Base-by-base conservation (phyloP, 1,140 invertebrate genomes). In the Myzus persicae region DNA sequence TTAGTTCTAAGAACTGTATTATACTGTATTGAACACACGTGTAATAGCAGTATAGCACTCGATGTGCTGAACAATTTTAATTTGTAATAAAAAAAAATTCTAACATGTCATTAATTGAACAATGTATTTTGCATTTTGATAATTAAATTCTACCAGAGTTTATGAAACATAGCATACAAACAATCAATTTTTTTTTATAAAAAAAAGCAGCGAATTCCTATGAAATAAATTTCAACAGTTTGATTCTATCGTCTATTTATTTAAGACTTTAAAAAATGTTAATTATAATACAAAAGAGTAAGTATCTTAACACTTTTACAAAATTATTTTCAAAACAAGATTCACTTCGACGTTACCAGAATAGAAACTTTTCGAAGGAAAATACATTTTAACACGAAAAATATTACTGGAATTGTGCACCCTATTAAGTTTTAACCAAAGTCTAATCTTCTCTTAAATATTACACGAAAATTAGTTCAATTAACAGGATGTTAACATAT, bases 371-470 rank as follows among this genome's bases (percentile, higher is more conserved):
- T 76, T n/a, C 18, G 11, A 76, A 76, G 59, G 14, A 36, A 76
- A 76, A 36, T 18, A 76, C 59, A n/a, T 76, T 76, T 51, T 67
- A 67, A 67, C 31, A 67, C 59, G 59, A 67, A 14, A 67, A 67
- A n/a, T 67, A n/a, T 67, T 76, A n/a, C 31, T 76, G n/a, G 18
- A 76, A 76, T 18, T 76, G 11, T n/a, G 14, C 14, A 18, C 59
- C 14, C 59, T 76, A n/a, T 76, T 76, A 76, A 76, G 31, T 76
- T 18, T 76, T n/a, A n/a, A 76, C 59, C 59, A n/a, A 76, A 76
- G n/a, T 76, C 31, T 76, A 76, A 76, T 76, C 59, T n/a, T 76
- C n/a, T n/a, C 59, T 76, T 76, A 76, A n/a, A 76, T 76, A 76
- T 76, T 76, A 76, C 59, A 76, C 20, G 4, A 5, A 76, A 36